phyloP scores from a whole-genome alignment of 1,140 invertebrate species.

The Campodea augens region DNA sequence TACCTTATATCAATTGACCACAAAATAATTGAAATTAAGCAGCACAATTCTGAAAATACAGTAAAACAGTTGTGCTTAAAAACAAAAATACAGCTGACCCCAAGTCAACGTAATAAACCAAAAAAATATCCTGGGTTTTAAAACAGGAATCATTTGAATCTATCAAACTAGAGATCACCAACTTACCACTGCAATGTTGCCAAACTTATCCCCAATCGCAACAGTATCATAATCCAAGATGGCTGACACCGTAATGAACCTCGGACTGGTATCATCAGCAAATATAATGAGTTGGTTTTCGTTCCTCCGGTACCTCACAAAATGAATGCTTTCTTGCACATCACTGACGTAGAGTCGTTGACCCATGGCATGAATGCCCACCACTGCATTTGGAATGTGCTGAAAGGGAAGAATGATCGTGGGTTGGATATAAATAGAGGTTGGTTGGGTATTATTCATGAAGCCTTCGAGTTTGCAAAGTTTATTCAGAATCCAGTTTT shows the following conservation, averaged over 20 bases:
- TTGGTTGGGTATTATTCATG: not conserved
- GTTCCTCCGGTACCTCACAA: conserved; percentile 80
- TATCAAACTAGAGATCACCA: too few relatives aligned
- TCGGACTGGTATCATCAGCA: conserved; percentile 90
- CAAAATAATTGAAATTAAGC: too few relatives aligned
- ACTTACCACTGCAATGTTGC: conserved; percentile 80
- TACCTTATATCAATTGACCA: too few relatives aligned
- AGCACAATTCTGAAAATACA: too few relatives aligned
- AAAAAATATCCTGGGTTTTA: too few relatives aligned
- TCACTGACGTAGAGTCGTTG: conserved; percentile 88
- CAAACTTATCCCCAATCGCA: conserved; percentile 94
- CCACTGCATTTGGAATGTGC: conserved; percentile 89
- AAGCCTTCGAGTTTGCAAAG: not conserved
- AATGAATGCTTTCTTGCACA: conserved; percentile 93
- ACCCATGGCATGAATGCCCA: conserved; percentile 81
- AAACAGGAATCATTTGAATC: too few relatives aligned
- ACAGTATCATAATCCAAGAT: conserved; percentile 95
- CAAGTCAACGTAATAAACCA: too few relatives aligned
- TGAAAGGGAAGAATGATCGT: conserved; percentile 23
- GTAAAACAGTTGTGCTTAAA: too few relatives aligned
- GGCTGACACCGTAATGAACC: conserved; percentile 83
- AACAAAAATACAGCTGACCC: too few relatives aligned
- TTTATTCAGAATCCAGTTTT: too few relatives aligned
- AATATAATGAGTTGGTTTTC: conserved; percentile 98
- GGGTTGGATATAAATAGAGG: not conserved